phyloP scores from a whole-genome alignment of 2,113 vertebrate genomes.

The Passer montanus region DNA sequence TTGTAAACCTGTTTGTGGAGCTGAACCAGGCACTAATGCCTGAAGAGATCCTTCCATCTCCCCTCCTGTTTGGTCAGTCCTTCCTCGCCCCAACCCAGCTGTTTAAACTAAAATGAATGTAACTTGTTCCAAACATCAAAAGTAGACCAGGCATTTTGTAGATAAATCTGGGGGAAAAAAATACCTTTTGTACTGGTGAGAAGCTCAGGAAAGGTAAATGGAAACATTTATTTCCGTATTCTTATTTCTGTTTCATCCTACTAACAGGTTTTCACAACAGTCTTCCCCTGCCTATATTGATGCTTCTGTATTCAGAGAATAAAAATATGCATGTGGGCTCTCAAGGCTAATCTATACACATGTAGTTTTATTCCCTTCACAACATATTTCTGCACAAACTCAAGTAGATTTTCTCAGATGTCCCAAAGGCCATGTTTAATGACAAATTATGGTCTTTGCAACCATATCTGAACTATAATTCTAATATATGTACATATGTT shows the following conservation, averaged over 20 bases:
- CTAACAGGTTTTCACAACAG: background rate
- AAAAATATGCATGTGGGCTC: background rate
- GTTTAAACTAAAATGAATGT: background rate
- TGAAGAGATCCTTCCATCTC: background rate
- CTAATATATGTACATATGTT: background rate
- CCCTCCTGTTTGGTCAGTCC: background rate
- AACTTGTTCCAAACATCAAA: background rate
- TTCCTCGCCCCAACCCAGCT: background rate
- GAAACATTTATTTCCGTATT: background rate
- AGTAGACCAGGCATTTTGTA: background rate
- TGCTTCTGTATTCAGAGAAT: background rate
- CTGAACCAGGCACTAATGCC: background rate
- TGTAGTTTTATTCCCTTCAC: background rate
- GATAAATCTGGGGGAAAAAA: accelerated
- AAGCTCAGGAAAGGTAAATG: background rate
- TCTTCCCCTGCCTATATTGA: background rate
- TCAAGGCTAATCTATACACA: background rate
- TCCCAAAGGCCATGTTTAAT: background rate
- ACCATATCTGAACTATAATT: background rate
- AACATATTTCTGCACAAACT: background rate
- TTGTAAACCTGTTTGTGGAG: accelerated
- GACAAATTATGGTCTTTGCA: background rate
- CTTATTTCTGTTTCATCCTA: background rate
- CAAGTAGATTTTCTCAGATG: background rate
- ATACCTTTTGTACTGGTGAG: background rate